These are phyloP conservation scores for Rhagonycha fulva DNA, from an alignment of 2,888 invertebrate species.

Conservation along the genomic window DNA sequence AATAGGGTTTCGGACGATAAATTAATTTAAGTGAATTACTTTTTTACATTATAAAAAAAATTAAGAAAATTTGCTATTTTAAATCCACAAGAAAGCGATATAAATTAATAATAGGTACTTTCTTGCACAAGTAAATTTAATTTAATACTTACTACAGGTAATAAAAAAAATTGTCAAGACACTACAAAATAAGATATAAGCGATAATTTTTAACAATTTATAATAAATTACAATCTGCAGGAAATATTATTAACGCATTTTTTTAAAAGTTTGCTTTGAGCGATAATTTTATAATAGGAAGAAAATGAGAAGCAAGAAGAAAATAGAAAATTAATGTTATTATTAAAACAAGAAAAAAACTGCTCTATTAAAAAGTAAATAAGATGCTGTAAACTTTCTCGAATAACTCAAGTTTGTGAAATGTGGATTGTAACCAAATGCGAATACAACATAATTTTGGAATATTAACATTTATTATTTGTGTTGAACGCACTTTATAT, in stretches of 20 bases:
- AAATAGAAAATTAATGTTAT: constrained; percentile 1
- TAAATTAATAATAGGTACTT: background rate
- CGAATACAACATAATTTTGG: background rate
- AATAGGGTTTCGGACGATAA: background rate
- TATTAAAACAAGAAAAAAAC: background rate
- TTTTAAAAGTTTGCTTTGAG: background rate
- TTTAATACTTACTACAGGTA: background rate
- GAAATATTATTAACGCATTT: background rate
- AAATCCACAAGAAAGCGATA: background rate
- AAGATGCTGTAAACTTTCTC: background rate
- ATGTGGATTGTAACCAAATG: background rate
- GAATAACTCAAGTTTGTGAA: background rate
- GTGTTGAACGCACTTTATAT: no score
- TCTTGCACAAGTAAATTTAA: background rate
- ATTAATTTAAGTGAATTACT: background rate
- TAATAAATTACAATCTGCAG: background rate
- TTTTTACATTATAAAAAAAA: background rate
- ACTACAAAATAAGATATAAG: background rate
- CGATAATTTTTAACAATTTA: background rate
- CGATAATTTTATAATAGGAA: background rate
- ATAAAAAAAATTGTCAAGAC: background rate
- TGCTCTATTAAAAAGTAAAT: constrained; percentile 4
- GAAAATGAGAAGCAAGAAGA: background rate
- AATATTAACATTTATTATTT: background rate
- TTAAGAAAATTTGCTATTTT: background rate